phyloP scores from a whole-genome alignment of 2,113 vertebrate species.

The Pimephales promelas region DNA sequence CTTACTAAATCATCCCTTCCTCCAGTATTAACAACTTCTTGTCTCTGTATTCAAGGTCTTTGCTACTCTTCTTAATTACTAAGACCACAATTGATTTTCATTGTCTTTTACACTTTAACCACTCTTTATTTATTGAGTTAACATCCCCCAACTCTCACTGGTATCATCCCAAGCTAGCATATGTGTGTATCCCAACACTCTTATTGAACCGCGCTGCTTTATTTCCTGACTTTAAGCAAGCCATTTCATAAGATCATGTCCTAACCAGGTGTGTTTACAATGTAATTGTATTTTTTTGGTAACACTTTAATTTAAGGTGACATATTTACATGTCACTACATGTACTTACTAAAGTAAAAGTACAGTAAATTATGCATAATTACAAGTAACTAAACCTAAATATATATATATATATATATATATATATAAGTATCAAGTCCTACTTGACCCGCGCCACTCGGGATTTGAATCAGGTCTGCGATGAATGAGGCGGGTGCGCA shows the following conservation, averaged over 20 bases:
- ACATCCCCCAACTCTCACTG: background rate
- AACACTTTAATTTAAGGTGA: too few species aligned
- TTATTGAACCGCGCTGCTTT: background rate
- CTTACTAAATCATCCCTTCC: background rate
- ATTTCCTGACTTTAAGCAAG: background rate
- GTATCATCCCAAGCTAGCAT: background rate
- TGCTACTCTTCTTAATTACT: slow-evolving; percentile 16
- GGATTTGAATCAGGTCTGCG: too few species aligned
- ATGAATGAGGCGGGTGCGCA: too few species aligned
- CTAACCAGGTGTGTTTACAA: background rate
- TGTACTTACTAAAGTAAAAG: too few species aligned
- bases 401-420: too few species aligned
- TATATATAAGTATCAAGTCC: too few species aligned
- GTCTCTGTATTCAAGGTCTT: slow-evolving; percentile 11
- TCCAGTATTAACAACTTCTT: background rate
- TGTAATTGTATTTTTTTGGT: background rate
- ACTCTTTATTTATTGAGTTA: background rate
- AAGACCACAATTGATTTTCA: background rate
- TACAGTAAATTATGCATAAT: too few species aligned
- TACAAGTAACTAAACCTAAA: too few species aligned
- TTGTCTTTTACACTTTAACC: background rate
- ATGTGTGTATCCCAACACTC: background rate
- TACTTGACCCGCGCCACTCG: too few species aligned
- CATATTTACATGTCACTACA: too few species aligned
- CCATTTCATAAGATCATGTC: background rate